Evolutionary conservation across 92 coral and sea anemone species (phyloP).

Genomic region (Umimayanthus chanpuru): DNA sequence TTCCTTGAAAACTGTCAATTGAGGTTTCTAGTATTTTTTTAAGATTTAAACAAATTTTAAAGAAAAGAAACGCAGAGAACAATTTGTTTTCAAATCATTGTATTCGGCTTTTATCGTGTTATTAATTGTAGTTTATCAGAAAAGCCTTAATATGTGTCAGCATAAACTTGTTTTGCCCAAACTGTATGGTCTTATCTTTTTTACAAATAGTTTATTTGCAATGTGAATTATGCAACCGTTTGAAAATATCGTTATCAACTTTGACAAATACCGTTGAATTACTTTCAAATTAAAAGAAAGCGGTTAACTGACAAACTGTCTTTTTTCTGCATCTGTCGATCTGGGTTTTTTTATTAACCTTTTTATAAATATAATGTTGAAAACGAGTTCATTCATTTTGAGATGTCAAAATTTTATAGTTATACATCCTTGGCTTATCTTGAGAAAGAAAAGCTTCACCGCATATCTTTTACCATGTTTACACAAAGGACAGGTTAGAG

Average conservation of each 20-base stretch:
- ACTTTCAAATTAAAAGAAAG: not conserved
- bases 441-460: not conserved
- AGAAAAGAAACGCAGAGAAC: not conserved
- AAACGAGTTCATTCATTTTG: not conserved
- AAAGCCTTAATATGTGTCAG: not conserved
- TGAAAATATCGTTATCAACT: not conserved
- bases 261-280: not conserved
- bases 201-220: too few species aligned
- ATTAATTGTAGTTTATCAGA: not conserved
- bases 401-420: not conserved
- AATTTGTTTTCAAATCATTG: not conserved
- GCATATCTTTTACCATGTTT: too few species aligned
- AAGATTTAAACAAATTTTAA: too few species aligned
- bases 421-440: too few species aligned
- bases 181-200: too few species aligned
- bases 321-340: not conserved
- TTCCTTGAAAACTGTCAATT: not conserved
- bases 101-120: not conserved
- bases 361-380: too few species aligned
- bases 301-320: not conserved
- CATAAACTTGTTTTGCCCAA: not conserved
- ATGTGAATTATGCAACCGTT: too few species aligned
- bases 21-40: too few species aligned
- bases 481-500: not conserved
- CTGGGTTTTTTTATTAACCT: not conserved